These are phyloP conservation scores for Drosophila seguyi DNA, from an alignment of 1,140 invertebrate species.

Conservation along the genomic window DNA sequence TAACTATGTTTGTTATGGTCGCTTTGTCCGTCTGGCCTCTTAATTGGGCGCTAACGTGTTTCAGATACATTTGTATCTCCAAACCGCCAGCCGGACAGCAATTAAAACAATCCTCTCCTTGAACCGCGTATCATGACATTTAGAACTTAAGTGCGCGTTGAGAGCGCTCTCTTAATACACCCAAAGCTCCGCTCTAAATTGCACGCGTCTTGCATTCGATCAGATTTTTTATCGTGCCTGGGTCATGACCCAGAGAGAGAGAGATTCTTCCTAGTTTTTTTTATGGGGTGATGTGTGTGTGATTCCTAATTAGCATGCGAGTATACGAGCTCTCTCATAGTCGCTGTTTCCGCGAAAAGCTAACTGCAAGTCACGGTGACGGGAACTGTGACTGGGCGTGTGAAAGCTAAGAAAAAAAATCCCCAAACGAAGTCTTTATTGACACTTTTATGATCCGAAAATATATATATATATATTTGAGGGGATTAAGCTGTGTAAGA, in stretches of 20 bases:
- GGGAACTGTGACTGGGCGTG: constrained; percentile 11
- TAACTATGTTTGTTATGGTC: constrained; percentile 74
- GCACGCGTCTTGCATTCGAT: constrained; percentile 23
- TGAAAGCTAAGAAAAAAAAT: constrained; percentile 29
- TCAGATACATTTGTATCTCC: constrained; percentile 81
- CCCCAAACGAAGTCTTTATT: constrained; percentile 21
- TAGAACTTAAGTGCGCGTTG: constrained; percentile 76
- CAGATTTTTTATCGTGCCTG: neutral
- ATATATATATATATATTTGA: neutral
- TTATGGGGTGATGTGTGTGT: constrained; percentile 1
- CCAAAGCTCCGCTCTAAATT: constrained; percentile 24
- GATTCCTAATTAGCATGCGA: constrained; percentile 22
- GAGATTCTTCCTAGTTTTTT: neutral
- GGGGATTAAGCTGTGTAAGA: constrained; percentile 2
- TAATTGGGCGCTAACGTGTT: constrained; percentile 82
- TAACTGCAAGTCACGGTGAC: constrained; percentile 37
- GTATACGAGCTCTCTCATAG: neutral
- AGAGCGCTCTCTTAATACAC: constrained; percentile 31
- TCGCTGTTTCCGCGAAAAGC: constrained; percentile 5
- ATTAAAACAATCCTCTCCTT: constrained; percentile 75
- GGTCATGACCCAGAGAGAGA: neutral
- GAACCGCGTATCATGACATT: constrained; percentile 73
- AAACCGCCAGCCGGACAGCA: constrained; percentile 46
- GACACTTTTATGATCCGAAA: constrained; percentile 1
- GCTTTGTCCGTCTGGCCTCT: constrained; percentile 61